Evolutionary conservation across 2,113 vertebrate genomes (phyloP).

Genomic region (Caranx ignobilis): DNA sequence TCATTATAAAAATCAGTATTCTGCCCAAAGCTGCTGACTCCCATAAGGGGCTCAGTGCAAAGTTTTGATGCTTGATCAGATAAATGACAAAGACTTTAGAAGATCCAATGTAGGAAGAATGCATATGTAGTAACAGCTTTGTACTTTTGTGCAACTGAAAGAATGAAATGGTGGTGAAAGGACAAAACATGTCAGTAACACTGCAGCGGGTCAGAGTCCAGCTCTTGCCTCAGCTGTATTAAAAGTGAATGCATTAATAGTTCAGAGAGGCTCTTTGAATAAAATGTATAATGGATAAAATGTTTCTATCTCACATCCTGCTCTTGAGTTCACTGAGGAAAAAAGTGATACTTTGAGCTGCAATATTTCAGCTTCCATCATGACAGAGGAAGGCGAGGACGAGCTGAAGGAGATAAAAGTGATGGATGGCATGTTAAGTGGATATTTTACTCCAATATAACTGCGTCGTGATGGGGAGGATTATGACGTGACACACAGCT

Average conservation of each 20-base stretch:
- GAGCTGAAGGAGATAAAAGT: slow-evolving; percentile 67
- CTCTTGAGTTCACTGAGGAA: slow-evolving; percentile 44
- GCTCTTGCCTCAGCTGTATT: slow-evolving; percentile 7
- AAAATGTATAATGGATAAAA: slow-evolving; percentile 2
- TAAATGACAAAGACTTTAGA: slow-evolving; percentile 40
- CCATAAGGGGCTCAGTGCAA: slow-evolving; percentile 25
- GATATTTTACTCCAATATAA: slow-evolving; percentile 72
- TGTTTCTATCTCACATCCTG: slow-evolving; percentile 28
- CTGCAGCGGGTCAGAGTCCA: slow-evolving; percentile 6
- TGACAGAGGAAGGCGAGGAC: slow-evolving; percentile 46
- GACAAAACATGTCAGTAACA: slow-evolving; percentile 8
- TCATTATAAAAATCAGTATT: slow-evolving; percentile 53
- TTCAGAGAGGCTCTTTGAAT: slow-evolving; percentile 2
- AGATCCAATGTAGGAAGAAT: neutral
- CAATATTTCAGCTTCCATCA: slow-evolving; percentile 52
- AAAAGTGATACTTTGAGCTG: slow-evolving; percentile 42
- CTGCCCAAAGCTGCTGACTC: slow-evolving; percentile 19
- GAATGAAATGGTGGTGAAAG: neutral
- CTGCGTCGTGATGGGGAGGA: slow-evolving; percentile 67
- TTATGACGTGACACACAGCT: slow-evolving; percentile 74
- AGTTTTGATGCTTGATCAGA: slow-evolving; percentile 29
- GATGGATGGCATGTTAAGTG: slow-evolving; percentile 78
- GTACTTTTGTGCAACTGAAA: neutral
- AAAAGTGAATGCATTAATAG: slow-evolving; percentile 34
- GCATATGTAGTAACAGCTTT: neutral